These are phyloP conservation scores for Serinus canaria DNA, from an alignment of 2,113 vertebrate genomes.

Conservation along the genomic window DNA sequence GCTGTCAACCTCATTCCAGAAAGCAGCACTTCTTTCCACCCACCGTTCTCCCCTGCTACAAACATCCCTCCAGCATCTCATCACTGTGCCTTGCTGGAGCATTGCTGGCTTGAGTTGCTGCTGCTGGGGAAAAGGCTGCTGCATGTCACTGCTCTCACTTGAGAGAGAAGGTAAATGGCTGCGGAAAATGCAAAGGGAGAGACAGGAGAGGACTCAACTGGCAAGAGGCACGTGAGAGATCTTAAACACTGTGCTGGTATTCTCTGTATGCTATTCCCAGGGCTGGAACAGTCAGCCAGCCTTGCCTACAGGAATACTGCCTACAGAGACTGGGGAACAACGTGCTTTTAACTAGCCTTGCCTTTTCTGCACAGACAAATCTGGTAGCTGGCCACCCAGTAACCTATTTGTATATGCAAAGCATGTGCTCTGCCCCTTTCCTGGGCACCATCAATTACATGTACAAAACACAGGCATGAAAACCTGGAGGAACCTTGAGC, in stretches of 20 bases:
- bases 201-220: background rate
- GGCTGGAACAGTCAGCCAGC: background rate
- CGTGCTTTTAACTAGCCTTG: background rate
- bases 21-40: slow-evolving; percentile 12
- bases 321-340: background rate
- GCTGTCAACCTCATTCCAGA: slow-evolving; percentile 3
- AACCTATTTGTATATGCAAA: background rate
- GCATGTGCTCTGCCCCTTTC: background rate
- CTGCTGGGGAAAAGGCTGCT: background rate
- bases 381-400: background rate
- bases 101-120: background rate
- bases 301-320: background rate
- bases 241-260: background rate
- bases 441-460: background rate
- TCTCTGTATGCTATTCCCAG: background rate
- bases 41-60: background rate
- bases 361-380: background rate
- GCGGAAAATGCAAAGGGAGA: background rate
- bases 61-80: background rate
- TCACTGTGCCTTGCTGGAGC: background rate
- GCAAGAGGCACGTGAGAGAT: background rate
- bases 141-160: background rate
- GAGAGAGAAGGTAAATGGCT: background rate
- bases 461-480: background rate
- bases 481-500: slow-evolving; percentile 16